phyloP scores from a whole-genome alignment of 2,113 vertebrate species.

The Donacobius atricapilla region DNA sequence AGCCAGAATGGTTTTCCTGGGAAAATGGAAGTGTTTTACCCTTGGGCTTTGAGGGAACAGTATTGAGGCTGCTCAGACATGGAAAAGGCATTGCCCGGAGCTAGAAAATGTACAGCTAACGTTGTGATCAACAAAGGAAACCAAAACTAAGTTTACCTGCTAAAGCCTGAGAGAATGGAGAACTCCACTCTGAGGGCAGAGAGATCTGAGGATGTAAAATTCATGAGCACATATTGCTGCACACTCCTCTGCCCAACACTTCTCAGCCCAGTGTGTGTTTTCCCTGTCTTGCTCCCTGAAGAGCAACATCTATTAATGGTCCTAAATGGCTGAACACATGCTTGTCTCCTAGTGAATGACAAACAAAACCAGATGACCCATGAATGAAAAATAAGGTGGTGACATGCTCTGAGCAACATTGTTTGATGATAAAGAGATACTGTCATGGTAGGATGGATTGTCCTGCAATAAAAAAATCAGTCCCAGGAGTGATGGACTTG shows the following conservation, averaged over 20 bases:
- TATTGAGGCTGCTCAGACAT: neutral
- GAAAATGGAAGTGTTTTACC: neutral
- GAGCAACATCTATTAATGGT: neutral
- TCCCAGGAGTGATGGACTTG: neutral
- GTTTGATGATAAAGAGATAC: neutral
- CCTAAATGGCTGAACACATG: neutral
- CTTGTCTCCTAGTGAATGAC: neutral
- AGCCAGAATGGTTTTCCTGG: neutral
- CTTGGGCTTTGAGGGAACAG: neutral
- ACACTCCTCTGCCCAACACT: neutral
- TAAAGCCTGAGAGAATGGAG: neutral
- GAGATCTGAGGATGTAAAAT: neutral
- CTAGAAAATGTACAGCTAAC: neutral
- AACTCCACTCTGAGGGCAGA: neutral
- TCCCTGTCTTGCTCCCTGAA: neutral
- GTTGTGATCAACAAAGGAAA: neutral
- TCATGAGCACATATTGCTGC: neutral
- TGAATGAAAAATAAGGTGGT: neutral
- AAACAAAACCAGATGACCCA: slow-evolving; percentile 14
- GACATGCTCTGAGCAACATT: neutral
- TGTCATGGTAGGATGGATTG: neutral
- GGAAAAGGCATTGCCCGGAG: neutral
- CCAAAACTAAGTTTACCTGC: neutral
- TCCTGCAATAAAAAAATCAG: neutral
- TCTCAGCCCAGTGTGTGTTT: neutral